Evolutionary conservation across 2,797 vertebrate species (phyloP).

Genomic region (Melanotaenia trifasciata): DNA sequence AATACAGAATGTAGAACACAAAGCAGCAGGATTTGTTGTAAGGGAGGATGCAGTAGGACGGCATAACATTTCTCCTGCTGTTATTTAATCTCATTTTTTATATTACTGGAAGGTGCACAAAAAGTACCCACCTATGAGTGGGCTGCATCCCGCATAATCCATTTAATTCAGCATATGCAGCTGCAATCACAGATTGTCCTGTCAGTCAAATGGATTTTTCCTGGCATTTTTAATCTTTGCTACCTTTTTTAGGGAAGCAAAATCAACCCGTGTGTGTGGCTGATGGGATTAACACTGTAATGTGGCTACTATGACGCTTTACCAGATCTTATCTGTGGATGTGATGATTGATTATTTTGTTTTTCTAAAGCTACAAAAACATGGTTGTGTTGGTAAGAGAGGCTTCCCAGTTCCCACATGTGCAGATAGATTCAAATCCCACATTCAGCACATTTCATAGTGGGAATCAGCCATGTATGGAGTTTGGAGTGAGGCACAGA

Average conservation of each 20-base stretch:
- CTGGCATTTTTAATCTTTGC: slow-evolving; percentile 26
- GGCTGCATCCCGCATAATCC: slow-evolving; percentile 46
- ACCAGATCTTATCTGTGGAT: slow-evolving; percentile 13
- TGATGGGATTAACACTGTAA: slow-evolving; percentile 52
- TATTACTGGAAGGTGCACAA: neutral
- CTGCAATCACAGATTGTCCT: slow-evolving; percentile 41
- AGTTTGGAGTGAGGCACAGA: slow-evolving; percentile 27
- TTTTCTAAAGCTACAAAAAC: slow-evolving; percentile 20
- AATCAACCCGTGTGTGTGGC: slow-evolving; percentile 15
- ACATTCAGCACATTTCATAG: slow-evolving; percentile 29
- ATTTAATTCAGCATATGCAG: slow-evolving; percentile 48
- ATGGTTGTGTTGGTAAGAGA: slow-evolving; percentile 8
- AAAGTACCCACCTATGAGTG: slow-evolving; percentile 3
- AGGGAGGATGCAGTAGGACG: neutral
- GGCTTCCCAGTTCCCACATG: slow-evolving; percentile 24
- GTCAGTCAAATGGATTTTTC: slow-evolving; percentile 42
- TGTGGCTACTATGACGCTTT: neutral
- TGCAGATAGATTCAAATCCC: slow-evolving; percentile 47
- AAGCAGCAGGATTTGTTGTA: neutral
- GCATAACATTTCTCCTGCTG: neutral
- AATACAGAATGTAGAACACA: neutral
- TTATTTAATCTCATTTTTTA: slow-evolving; percentile 41
- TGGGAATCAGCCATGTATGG: slow-evolving; percentile 22
- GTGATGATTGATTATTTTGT: slow-evolving; percentile 34
- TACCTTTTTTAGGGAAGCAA: slow-evolving; percentile 25